Base-by-base conservation (phyloP, 1,140 invertebrate species). In the Drosophila arizonae region DNA sequence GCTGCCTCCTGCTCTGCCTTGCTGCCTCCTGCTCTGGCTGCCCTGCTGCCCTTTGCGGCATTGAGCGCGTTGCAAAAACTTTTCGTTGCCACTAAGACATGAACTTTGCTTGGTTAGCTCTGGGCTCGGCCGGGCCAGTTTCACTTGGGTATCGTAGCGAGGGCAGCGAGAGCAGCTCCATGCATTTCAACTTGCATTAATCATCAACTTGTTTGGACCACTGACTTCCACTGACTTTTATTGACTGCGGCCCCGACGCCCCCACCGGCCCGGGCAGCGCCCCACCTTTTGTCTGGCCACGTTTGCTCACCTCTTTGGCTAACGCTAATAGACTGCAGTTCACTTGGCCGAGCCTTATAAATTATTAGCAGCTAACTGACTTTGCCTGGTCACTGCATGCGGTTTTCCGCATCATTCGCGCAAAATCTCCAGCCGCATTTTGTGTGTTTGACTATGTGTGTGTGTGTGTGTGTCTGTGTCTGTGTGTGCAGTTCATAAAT, bases 261-360 rank as follows among this genome's bases (percentile, higher is more conserved):
- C 26, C 67, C 39, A 30, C 39, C 30, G 15, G 11, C 51, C 26
- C 3, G 10, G 4, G 17, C 26, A 3, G n/a, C 33, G 11, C 10
- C 11, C 13, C 13, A 30, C 9, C 11, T 3, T 10, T 43, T 65
- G 46, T 15, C 33, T 45, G 11, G 5, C 24, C 21, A 5, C 15
- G 33, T 30, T 30, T 28, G 28, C 43, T 21, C 55, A 78, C 72
- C 72, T 76, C 72, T 67, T 71, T 66, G 55, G 46, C 79, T 82
- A 87, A 87, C 84, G 84, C 84, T 87, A 87, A 87, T 87, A 82
- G 84, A 88, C 84, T 87, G 84, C 56, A 75, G 67, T 78, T 70
- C 78, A 73, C 81, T 77, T 74, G 66, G 63, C 66, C 79, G 63
- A 43, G 66, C 77, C 76, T 79, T 87, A 87, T 87, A 88, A 86